Evolutionary conservation across 2,113 vertebrate species (phyloP).

Genomic region (Pedetes capensis): DNA sequence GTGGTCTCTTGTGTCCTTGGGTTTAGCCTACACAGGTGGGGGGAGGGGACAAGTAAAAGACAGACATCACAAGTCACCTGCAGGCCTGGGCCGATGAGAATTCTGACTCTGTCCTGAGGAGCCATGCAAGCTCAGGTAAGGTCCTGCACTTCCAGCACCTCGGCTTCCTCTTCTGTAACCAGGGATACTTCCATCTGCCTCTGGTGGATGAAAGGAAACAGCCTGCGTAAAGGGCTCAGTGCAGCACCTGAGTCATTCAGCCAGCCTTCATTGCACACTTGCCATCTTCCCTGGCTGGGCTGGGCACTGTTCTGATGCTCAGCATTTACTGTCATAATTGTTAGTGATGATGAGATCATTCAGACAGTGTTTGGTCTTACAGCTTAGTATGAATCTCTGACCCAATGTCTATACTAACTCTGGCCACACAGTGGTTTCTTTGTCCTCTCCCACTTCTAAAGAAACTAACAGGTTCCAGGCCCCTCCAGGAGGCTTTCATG

Average conservation of each 20-base stretch:
- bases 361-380: background rate
- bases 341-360: background rate
- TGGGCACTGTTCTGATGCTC: background rate
- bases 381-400: background rate
- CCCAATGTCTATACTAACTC: background rate
- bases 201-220: too few relatives aligned
- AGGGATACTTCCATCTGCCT: background rate
- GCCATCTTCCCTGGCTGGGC: rapidly evolving
- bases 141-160: background rate
- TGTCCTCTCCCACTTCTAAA: background rate
- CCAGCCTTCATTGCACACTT: rapidly evolving
- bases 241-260: background rate
- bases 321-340: rapidly evolving
- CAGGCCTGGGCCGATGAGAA: rapidly evolving
- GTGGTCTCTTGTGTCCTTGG: background rate
- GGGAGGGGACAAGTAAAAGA: background rate
- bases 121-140: background rate
- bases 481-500: background rate
- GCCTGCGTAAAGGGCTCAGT: background rate
- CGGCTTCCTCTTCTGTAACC: background rate
- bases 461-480: background rate
- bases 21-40: background rate
- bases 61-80: background rate
- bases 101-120: background rate
- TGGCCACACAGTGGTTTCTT: background rate